Evolutionary conservation across 2,797 vertebrate species (phyloP), one percentile per base, ranked within the genome.

Genomic region (Typhlichthys subterraneus): DNA sequence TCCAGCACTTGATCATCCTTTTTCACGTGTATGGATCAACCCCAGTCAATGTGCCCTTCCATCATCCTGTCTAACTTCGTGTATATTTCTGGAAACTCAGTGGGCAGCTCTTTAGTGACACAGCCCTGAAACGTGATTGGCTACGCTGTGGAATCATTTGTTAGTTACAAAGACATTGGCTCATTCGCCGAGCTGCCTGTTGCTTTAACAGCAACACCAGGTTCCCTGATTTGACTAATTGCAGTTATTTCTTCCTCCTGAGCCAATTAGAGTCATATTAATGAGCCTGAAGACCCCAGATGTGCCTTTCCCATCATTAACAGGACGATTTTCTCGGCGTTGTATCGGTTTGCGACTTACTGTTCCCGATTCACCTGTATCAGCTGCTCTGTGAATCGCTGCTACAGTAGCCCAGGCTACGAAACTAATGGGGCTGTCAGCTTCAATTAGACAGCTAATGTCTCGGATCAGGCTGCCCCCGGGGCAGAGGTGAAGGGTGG

Each of bases 371-470:
- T 45, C 14, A 13, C 33, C 15, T 12, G 47, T 4, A 12, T 3
- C 4, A 13, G 47, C 5, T 11, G 4, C n/a, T 5, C 47, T 12
- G 23, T 29, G 47, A 48, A 14, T 5, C 10, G 12, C 47, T 42
- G 72, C 79, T 54, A 46, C 68, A 66, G 73, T 57, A 62, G 63
- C 29, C 56, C 65, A 58, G 76, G 50, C 68, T 47, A 61, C 3
- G 57, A 80, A 83, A 86, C 73, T 64, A 69, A 87, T 81, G 68
- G 56, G 79, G 73, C 72, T 88, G 91, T 90, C 91, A 76, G 75
- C 73, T 78, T 77, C 72, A 79, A 87, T 91, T 86, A 90, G 59
- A 64, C 70, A 51, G 1, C 17, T 52, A 33, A 64, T 59, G 57
- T 70, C 51, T 74, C 12, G 46, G 67, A 82, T 69, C 54, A 65